These are phyloP conservation scores for Proctacanthus coquilletti DNA, from an alignment of 1,140 invertebrate species.

Conservation along the genomic window DNA sequence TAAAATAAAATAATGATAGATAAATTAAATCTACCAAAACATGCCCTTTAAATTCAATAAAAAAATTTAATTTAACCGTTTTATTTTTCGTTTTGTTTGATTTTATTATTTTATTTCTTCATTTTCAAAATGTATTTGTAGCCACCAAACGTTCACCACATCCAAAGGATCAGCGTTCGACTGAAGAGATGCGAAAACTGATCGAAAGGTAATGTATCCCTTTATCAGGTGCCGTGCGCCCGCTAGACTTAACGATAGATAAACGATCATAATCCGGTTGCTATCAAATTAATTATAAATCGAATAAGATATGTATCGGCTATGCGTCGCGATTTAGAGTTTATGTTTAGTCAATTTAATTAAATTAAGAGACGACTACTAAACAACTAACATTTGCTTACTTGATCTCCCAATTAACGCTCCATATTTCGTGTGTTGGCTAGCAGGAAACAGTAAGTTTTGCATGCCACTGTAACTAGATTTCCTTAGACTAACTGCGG, in stretches of 20 bases:
- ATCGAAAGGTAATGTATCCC: constrained; percentile 77
- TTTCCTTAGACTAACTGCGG: neutral
- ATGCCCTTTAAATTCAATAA: too few species aligned
- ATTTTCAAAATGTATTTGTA: constrained; percentile 3
- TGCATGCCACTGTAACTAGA: neutral
- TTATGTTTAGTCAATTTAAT: too few species aligned
- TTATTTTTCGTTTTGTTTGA: neutral
- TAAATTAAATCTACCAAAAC: too few species aligned
- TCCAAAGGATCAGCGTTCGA: constrained; percentile 78
- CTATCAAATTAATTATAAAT: too few species aligned
- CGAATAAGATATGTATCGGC: too few species aligned
- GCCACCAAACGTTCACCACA: constrained; percentile 30
- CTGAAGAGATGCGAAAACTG: constrained; percentile 88
- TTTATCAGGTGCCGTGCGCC: too few species aligned
- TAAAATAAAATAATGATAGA: too few species aligned
- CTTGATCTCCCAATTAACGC: constrained; percentile 1
- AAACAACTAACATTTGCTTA: neutral
- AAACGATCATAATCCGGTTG: too few species aligned
- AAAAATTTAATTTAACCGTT: neutral
- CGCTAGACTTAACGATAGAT: too few species aligned
- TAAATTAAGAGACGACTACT: too few species aligned
- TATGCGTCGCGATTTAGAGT: too few species aligned
- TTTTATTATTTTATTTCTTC: neutral
- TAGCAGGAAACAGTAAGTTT: constrained; percentile 4
- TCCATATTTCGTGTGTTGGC: neutral